Evolutionary conservation across 2,797 vertebrate species (phyloP).

Genomic region (Macropodus opercularis): DNA sequence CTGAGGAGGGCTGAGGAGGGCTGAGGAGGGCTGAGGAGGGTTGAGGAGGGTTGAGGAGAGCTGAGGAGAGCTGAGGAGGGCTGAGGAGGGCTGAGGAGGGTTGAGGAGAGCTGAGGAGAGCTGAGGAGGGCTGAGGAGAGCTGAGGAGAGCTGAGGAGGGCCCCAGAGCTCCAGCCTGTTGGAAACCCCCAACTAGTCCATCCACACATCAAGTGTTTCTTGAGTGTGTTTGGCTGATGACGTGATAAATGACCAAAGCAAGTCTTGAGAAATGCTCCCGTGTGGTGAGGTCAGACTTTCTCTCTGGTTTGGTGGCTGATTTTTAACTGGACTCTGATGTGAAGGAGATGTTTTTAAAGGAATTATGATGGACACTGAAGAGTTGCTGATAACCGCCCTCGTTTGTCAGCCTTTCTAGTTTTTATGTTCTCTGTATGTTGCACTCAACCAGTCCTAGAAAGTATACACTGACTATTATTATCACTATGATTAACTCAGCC

Average conservation of each 20-base stretch:
- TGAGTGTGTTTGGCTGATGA: conserved; percentile 9
- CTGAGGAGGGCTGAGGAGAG: conserved; percentile 59
- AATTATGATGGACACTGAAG: conserved; percentile 19
- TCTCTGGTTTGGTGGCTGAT: neutral
- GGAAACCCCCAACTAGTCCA: conserved; percentile 6
- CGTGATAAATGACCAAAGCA: conserved; percentile 11
- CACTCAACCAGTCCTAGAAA: conserved; percentile 62
- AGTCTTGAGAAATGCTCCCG: conserved; percentile 3
- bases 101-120: too few species aligned
- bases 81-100: conserved; percentile 59
- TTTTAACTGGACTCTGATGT: conserved; percentile 33
- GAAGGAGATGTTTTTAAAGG: conserved; percentile 8
- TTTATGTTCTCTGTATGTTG: conserved; percentile 59
- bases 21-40: conserved; percentile 59
- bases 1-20: conserved; percentile 59
- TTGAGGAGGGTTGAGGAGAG: too few species aligned
- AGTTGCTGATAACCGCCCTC: conserved; percentile 25
- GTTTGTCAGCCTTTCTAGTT: conserved; percentile 49
- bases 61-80: conserved; percentile 59
- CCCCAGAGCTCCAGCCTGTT: conserved; percentile 20
- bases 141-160: conserved; percentile 59
- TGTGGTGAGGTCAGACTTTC: conserved; percentile 1
- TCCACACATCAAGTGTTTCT: neutral
- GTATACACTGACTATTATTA: conserved; percentile 55
- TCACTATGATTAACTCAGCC: conserved; percentile 61